Percentiles rank a stretch among this genome's conserved stretches.
Conservation (phyloP, 2,113 vertebrate species). For the Ctenodactylus gundi region DNA sequence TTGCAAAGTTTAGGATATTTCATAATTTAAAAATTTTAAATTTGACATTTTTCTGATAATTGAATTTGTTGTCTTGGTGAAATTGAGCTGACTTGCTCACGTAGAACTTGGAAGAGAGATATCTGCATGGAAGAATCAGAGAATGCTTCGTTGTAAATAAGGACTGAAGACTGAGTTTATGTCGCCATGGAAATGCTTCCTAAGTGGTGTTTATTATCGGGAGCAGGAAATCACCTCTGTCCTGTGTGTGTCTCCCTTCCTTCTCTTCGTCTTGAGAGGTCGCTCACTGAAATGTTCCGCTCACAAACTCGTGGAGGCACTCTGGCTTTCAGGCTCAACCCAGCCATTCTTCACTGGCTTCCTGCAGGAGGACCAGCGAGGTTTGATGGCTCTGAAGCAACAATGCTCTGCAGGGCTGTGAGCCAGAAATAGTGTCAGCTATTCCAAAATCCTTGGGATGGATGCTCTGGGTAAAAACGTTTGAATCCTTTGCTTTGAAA, state of each 20-base stretch:
- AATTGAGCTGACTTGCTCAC: neutral
- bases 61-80: neutral
- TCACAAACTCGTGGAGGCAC: constrained; percentile 47
- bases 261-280: neutral
- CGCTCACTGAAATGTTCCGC: constrained; percentile 7
- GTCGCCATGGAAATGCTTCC: neutral
- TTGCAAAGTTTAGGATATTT: neutral
- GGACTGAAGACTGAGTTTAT: neutral
- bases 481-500: constrained; percentile 43
- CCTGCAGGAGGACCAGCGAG: neutral
- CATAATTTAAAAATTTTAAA: constrained; percentile 14
- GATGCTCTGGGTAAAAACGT: constrained; percentile 18
- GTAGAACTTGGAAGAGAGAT: neutral
- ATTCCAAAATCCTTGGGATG: neutral
- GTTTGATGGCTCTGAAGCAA: constrained; percentile 32
- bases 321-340: neutral
- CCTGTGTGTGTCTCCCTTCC: neutral
- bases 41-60: constrained; percentile 5
- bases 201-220: constrained; percentile 6
- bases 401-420: neutral
- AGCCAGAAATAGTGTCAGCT: constrained; percentile 35
- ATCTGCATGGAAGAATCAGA: neutral
- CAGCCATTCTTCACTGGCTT: neutral
- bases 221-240: neutral
- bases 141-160: neutral